Evolutionary conservation across 2,113 vertebrate species (phyloP).

Genomic region (Melanocharis versteri): DNA sequence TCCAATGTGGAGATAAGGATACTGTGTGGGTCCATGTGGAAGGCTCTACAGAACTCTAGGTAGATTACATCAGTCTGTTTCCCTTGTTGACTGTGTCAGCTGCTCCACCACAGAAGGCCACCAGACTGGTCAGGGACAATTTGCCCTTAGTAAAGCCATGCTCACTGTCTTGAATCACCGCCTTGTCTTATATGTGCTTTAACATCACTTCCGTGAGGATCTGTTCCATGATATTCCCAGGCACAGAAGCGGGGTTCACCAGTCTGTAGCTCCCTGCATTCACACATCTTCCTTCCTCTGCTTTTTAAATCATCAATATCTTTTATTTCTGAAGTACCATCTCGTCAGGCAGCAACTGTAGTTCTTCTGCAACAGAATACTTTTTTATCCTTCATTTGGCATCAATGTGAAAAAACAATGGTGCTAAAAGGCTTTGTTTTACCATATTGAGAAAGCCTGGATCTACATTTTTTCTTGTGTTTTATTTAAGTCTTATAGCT

Average conservation of each 20-base stretch:
- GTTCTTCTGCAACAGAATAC: not conserved
- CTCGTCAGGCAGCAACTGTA: not conserved
- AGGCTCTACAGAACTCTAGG: not conserved
- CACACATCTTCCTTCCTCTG: not conserved
- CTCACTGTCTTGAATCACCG: not conserved
- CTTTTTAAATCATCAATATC: not conserved
- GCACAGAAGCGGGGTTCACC: not conserved
- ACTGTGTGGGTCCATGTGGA: rapidly evolving
- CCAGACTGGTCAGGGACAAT: not conserved
- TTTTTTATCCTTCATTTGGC: not conserved
- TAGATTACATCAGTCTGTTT: not conserved
- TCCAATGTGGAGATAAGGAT: not conserved
- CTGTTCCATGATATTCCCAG: not conserved
- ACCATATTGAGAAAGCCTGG: not conserved
- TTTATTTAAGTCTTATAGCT: not conserved
- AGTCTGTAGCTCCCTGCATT: not conserved
- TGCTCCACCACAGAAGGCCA: not conserved
- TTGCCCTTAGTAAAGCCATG: not conserved
- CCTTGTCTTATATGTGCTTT: not conserved
- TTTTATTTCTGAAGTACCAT: not conserved
- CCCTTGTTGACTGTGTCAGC: not conserved
- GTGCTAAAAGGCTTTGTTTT: not conserved
- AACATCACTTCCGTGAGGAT: not conserved
- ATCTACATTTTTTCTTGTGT: not conserved
- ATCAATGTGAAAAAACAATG: not conserved